Evolutionary conservation across 2,888 invertebrate genomes (phyloP), one percentile per base, ranked within the genome.

Genomic region (Horisme vitalbata): DNA sequence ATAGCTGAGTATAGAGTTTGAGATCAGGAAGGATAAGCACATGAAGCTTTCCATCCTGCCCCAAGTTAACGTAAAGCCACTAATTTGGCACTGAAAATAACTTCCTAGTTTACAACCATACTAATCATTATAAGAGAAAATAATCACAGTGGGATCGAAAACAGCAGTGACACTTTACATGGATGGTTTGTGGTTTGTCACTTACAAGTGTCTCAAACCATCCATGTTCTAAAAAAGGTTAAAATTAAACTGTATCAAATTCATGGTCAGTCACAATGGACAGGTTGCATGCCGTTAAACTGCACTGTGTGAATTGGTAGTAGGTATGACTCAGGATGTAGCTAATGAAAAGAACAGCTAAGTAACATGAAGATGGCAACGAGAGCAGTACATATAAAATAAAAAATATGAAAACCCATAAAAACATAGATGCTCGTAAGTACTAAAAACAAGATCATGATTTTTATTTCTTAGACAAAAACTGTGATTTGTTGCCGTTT

Each of bases 281-380:
- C 48, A 45, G 35, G 53, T 45, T 37, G 56, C 44, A 51, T 45
- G 44, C 44, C 44, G 48, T 48, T 54, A 45, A 45, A 41, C 44
- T 36, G 38, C 44, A 46, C 41, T 44, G 49, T 33, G 45, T 51
- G 45, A 51, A 81, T 75, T 66, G 72, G 75, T 82, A 83, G 80
- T 78, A 76, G 33, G 18, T 34, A 28, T 28, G 28, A 28, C 21
- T 32, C 18, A 21, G 21, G 20, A 0, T 12, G 6, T 14, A 30
- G 41, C 21, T 23, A 15, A n/a, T 7, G 8, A 20, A 11, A 9
- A 9, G n/a, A 35, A 28, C 27, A 28, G 34, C 26, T 43, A 10
- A 12, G 2, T 4, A 2, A 31, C 14, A 14, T n/a, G n/a, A n/a
- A n/a, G n/a, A n/a, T n/a, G n/a, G n/a, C n/a, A n/a, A n/a, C n/a